phyloP scores from a whole-genome alignment of 2,797 vertebrate genomes.

The Parauchenoglanis ngamensis region DNA sequence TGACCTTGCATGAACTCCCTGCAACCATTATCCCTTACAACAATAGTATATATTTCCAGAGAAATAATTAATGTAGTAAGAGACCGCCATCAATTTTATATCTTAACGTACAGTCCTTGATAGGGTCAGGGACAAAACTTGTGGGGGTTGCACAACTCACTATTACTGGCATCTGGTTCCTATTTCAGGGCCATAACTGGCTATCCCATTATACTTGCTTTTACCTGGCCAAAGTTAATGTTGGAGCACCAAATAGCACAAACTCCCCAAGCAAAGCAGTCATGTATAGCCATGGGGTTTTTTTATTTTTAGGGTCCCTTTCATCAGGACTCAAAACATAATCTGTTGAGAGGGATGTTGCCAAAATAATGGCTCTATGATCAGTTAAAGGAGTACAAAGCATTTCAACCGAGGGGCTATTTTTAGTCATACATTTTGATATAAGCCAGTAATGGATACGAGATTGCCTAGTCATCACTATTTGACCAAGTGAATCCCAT shows the following conservation, averaged over 20 bases:
- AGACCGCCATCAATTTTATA: not conserved
- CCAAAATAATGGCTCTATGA: too few species aligned
- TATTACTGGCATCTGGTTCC: constrained; percentile 63
- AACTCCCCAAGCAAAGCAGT: constrained; percentile 49
- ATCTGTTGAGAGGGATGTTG: too few species aligned
- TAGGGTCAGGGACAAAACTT: not conserved
- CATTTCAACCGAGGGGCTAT: too few species aligned
- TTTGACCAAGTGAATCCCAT: too few species aligned
- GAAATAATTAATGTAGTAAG: not conserved
- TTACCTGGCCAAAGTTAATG: constrained; percentile 51
- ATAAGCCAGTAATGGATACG: too few species aligned
- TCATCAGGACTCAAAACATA: too few species aligned
- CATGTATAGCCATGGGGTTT: not conserved
- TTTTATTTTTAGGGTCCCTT: too few species aligned
- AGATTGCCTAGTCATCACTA: too few species aligned
- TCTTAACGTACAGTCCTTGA: not conserved
- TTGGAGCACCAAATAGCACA: not conserved
- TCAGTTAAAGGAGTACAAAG: too few species aligned
- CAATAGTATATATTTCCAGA: accelerated
- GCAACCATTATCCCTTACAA: too few species aligned
- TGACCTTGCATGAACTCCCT: too few species aligned
- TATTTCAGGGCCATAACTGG: constrained; percentile 41
- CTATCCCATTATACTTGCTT: not conserved
- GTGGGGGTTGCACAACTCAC: constrained; percentile 18
- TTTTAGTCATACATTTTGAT: too few species aligned